Evolutionary conservation across 53 echinoderm and acorn worm genomes (phyloP), one percentile per base, ranked within the genome.

Genomic region (Apostichopus leukothele): DNA sequence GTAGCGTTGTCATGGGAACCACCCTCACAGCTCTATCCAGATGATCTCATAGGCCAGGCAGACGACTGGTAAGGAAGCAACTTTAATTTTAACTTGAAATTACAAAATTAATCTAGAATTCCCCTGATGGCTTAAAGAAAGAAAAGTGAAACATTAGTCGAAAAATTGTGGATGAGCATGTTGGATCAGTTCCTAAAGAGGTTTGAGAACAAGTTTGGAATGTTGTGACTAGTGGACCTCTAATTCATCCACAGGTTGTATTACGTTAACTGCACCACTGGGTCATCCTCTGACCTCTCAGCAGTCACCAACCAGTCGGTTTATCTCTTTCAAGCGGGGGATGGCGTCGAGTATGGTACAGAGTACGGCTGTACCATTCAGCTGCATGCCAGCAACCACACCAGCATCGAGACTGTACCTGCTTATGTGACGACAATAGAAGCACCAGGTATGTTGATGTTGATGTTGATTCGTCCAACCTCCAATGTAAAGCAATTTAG

Each of bases 361-460:
- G 93, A 90, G 73, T 97, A 97, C 66, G 67, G 88, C 0, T 97
- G 97, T 88, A 86, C 86, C 26, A 90, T 97, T 22, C 79, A 88
- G 14, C 88, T 95, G 18, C 88, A 74, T 1, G 79, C 75, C 11
- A 75, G 66, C 16, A 90, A 92, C 57, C 89, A 90, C 26, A 91
- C 92, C 6, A 91, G 97, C 52, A 92, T 91, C 18, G 86, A 91
- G 7, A 90, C 90, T 22, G 86, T 88, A 63, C 92, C 92, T 3
- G 91, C 87, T 5, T 78, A 91, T 4, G 88, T 95, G 2, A 95
- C 93, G 0, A 97, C 95, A 1, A 73, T 95, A 53, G 97, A 97
- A 51, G 89, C 86, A 60, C 73, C 90, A 51, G 96, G 95, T 95
- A 7, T 63, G 63, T 63, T 11, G 8, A 39, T 63, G 63, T 63